These are phyloP conservation scores for Epinotia bilunana DNA, from an alignment of 2,888 invertebrate genomes.

Conservation along the genomic window DNA sequence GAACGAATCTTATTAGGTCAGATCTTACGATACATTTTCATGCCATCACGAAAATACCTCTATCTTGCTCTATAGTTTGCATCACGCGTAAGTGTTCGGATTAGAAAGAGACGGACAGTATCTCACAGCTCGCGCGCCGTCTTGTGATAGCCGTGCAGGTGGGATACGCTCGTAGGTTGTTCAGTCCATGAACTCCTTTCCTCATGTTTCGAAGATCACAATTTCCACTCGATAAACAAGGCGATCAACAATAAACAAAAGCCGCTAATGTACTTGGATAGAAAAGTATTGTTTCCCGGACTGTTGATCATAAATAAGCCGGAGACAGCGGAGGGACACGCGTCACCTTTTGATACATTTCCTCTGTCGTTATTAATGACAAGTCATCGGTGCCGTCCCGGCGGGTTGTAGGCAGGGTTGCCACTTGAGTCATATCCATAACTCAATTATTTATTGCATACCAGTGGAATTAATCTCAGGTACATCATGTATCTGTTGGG, in stretches of 20 bases:
- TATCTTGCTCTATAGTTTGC: no score
- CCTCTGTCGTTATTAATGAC: conserved; percentile 85
- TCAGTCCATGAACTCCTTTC: background rate
- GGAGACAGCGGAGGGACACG: conserved; percentile 80
- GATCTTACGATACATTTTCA: no score
- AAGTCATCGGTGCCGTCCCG: conserved; percentile 83
- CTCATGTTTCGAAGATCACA: background rate
- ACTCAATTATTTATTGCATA: no score
- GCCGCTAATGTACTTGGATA: conserved; percentile 25
- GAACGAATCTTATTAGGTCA: no score
- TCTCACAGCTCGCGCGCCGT: no score
- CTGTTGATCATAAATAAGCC: conserved; percentile 80
- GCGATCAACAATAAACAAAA: conserved; percentile 21
- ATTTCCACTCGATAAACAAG: conserved; percentile 4
- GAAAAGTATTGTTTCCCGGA: conserved; percentile 70
- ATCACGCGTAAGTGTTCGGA: no score
- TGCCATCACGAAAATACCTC: no score
- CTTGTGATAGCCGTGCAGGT: no score
- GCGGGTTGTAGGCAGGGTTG: conserved; percentile 70
- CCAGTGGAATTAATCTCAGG: no score
- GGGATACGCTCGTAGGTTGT: no score
- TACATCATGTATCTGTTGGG: no score
- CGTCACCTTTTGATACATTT: conserved; percentile 85
- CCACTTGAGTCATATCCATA: conserved; percentile 32
- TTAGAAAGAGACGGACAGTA: no score